Percentiles rank a stretch among this genome's conserved stretches.
Conservation (phyloP, 2,797 vertebrate genomes). For the Staurois parvus region DNA sequence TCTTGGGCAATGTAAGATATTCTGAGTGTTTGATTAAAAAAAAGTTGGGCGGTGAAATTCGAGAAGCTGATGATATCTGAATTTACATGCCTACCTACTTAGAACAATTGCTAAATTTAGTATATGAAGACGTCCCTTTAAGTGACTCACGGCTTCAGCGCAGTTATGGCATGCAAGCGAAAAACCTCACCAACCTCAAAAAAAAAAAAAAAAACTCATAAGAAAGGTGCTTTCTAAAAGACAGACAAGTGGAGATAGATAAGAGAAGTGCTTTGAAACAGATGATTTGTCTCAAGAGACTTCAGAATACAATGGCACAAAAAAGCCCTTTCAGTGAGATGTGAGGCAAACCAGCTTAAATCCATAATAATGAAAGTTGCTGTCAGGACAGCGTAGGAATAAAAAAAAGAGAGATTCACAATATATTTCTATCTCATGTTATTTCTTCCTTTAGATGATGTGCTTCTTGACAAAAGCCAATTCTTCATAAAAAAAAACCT, state of each 20-base stretch:
- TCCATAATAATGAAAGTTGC: slow-evolving; percentile 61
- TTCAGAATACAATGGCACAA: slow-evolving; percentile 56
- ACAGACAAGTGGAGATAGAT: slow-evolving; percentile 56
- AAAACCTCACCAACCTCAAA: background rate
- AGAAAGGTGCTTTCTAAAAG: slow-evolving; percentile 58
- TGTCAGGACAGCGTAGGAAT: slow-evolving; percentile 54
- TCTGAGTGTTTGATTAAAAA: slow-evolving; percentile 21
- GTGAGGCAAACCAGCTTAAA: slow-evolving; percentile 59
- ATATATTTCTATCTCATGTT: slow-evolving; percentile 45
- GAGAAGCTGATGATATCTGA: slow-evolving; percentile 3
- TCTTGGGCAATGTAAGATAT: slow-evolving; percentile 33
- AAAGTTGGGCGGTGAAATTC: slow-evolving; percentile 1
- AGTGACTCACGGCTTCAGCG: slow-evolving; percentile 28
- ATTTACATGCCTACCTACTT: slow-evolving; percentile 20
- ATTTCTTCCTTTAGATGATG: slow-evolving; percentile 24
- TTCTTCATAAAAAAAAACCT: background rate
- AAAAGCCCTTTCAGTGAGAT: slow-evolving; percentile 59
- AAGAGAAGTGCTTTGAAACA: slow-evolving; percentile 62
- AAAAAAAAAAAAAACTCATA: slow-evolving; percentile 48
- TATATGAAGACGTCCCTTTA: slow-evolving; percentile 37
- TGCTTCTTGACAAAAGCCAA: slow-evolving; percentile 33
- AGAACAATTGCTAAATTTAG: slow-evolving; percentile 33
- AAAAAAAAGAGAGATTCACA: slow-evolving; percentile 33
- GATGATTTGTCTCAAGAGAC: slow-evolving; percentile 63
- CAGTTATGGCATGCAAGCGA: background rate